Conservation (phyloP, 2,113 vertebrate genomes). For the Antechinus flavipes region DNA sequence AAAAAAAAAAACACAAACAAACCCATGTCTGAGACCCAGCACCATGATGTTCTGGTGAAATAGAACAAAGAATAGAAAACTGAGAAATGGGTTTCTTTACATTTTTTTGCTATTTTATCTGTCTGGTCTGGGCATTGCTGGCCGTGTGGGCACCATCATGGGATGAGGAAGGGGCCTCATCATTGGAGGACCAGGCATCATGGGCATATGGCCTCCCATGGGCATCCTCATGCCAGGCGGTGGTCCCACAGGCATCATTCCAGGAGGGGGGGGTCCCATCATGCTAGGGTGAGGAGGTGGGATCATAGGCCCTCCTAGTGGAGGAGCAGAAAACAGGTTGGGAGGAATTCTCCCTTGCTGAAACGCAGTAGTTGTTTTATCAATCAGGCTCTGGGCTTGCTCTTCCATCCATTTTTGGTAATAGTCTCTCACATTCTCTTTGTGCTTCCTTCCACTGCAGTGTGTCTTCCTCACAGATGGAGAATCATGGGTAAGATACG, state of each 20-base stretch:
- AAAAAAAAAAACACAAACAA: too few relatives aligned
- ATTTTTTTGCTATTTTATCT: neutral
- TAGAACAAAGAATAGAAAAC: neutral
- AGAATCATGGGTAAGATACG: slow-evolving; percentile 88
- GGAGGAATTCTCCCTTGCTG: neutral
- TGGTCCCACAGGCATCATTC: neutral
- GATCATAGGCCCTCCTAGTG: neutral
- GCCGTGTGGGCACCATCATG: neutral
- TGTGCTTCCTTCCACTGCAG: slow-evolving; percentile 88
- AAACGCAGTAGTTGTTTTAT: slow-evolving; percentile 88
- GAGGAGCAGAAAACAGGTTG: slow-evolving; percentile 9
- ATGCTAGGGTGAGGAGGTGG: neutral
- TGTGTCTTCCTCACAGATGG: slow-evolving; percentile 64
- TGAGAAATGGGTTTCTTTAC: neutral
- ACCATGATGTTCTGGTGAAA: neutral
- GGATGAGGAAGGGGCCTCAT: neutral
- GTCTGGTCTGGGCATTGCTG: neutral
- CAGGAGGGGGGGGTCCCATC: neutral
- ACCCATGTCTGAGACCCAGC: neutral
- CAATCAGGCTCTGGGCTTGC: slow-evolving; percentile 90
- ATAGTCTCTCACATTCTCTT: slow-evolving; percentile 92
- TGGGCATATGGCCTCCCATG: neutral
- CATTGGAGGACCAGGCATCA: neutral
- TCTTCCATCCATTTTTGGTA: slow-evolving; percentile 94
- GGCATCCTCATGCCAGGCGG: neutral